These are phyloP conservation scores for Boloria euphrosyne DNA, from an alignment of 2,888 invertebrate genomes.

Conservation along the genomic window DNA sequence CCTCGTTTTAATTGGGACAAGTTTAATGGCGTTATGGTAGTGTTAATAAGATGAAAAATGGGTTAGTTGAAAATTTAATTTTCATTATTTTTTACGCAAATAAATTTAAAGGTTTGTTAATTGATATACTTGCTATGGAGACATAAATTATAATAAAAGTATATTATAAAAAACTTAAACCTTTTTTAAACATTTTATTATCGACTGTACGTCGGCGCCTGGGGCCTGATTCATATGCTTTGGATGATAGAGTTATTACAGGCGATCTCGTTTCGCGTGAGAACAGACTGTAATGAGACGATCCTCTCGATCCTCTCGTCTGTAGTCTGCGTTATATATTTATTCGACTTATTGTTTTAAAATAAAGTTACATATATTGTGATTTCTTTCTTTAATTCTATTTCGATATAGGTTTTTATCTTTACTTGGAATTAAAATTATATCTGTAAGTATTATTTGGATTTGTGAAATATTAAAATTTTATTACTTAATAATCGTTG, in stretches of 20 bases:
- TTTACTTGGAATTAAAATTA: no score
- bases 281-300: slow-evolving; percentile 41
- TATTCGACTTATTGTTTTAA: slow-evolving; percentile 4
- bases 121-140: neutral
- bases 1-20: slow-evolving; percentile 6
- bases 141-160: neutral
- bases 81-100: no score
- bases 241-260: slow-evolving; percentile 54
- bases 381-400: neutral
- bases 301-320: slow-evolving; percentile 9
- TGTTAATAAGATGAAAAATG: no score
- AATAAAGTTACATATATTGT: neutral
- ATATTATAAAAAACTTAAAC: neutral
- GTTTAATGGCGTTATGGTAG: no score
- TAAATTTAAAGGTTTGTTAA: no score
- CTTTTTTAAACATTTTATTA: neutral
- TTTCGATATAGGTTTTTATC: neutral
- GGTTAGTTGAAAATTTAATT: no score
- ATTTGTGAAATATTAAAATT: no score
- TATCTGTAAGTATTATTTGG: no score
- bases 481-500: no score
- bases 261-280: slow-evolving; percentile 48
- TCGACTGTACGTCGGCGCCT: slow-evolving; percentile 43
- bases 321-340: slow-evolving; percentile 15
- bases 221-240: slow-evolving; percentile 49